Evolutionary conservation across 2,113 vertebrate species (phyloP).

Genomic region (Nettapus auritus): DNA sequence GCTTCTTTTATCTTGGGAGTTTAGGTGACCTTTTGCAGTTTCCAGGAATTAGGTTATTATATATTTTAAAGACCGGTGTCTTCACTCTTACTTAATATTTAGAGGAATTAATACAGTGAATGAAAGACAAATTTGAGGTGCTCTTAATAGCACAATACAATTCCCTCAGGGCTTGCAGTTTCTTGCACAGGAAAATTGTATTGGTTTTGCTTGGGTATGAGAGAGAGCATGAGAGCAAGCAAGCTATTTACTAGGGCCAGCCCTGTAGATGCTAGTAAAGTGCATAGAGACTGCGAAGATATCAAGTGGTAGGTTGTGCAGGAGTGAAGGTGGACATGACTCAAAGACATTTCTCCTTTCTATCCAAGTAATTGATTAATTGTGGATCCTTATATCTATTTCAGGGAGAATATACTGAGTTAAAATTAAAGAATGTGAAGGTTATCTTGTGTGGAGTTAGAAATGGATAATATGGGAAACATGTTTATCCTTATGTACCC

Average conservation of each 20-base stretch:
- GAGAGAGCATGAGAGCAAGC: not conserved
- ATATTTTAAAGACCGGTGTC: not conserved
- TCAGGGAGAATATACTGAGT: not conserved
- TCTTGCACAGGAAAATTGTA: not conserved
- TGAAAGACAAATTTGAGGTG: not conserved
- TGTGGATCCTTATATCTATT: not conserved
- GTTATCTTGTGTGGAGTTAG: not conserved
- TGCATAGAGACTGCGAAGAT: rapidly evolving
- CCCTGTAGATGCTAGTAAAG: not conserved
- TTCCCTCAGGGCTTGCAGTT: not conserved
- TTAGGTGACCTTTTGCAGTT: not conserved
- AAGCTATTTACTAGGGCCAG: not conserved
- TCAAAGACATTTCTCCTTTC: not conserved
- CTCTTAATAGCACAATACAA: not conserved
- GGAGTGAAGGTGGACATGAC: not conserved
- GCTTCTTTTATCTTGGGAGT: not conserved
- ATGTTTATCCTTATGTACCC: not conserved
- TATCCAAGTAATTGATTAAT: not conserved
- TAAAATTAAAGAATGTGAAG: not conserved
- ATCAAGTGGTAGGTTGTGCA: not conserved
- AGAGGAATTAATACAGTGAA: not conserved
- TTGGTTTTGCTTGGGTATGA: not conserved
- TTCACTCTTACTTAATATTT: not conserved
- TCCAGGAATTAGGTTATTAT: not conserved
- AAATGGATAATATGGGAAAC: not conserved